Evolutionary conservation across 37 sponge, comb jelly and placozoan genomes (phyloP), one percentile per base, ranked within the genome.

Genomic region (Tethya wilhelma): DNA sequence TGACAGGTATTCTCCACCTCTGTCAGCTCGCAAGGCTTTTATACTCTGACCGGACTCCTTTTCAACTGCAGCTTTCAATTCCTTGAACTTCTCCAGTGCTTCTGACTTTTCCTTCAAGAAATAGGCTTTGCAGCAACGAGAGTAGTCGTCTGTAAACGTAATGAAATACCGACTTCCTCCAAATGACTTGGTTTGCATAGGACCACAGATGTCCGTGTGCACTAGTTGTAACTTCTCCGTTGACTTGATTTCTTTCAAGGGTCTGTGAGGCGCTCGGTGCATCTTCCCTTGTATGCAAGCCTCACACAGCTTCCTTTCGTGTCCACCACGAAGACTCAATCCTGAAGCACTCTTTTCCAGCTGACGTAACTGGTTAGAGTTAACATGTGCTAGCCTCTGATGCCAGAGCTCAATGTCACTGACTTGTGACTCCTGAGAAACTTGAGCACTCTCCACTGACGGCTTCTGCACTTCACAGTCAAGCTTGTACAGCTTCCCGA

Each of bases 101-200:
- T 81, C 77, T 28, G 70, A 68, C 38, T 87, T 87, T 9, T 75
- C n/a, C 38, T 68, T 80, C 44, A 87, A 42, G 39, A 87, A 87
- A 44, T 75, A 81, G 49, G 68, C 77, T 26, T 41, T 53, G 32
- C 76, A 81, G 64, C 71, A 81, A 57, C 88, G 49, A 37, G 82
- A 75, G 58, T 56, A 87, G 53, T 87, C 88, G 68, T 81, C 88
- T 23, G 70, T 87, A 56, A 74, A 80, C 12, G 88, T 87, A 20
- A 87, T 63, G 39, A 87, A 81, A 44, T 87, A 87, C 49, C 71
- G 85, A 28, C 38, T 65, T 30, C 88, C 88, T 42, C 88, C 88
- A 69, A 81, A 69, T 22, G 77, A 75, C 53, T 81, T 53, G 42
- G 88, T 60, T n/a, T 39, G 63, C 82, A 87, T 87, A 38, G 88